Evolutionary conservation across 64 coral and sea anemone genomes (phyloP), one percentile per base, ranked within the genome.

Genomic region (Orbicella faveolata): DNA sequence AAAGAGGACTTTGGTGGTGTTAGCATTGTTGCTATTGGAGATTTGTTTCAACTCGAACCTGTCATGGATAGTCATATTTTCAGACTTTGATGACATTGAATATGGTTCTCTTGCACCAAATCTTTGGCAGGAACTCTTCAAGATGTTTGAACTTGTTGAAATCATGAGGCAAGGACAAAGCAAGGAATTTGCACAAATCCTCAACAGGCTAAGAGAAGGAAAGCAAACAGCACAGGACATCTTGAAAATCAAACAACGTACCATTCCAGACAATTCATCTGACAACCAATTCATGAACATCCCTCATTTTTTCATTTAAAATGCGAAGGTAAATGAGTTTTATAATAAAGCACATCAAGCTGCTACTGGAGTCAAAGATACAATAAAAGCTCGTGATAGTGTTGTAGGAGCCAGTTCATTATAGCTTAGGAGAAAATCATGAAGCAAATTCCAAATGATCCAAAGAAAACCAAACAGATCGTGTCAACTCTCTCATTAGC

Each of bases 361-460:
- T 48, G 74, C 63, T 18, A 83, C 74, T 36, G 90, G 90, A 37
- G 67, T 59, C 1, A 92, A 91, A 75, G 63, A 84, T 21, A n/a
- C 79, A n/a, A 91, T 91, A 20, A 91, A 85, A 77, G 89, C 89
- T 21, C 77, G 14, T 64, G 74, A 75, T 15, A 75, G 74, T 4
- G 23, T 75, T 33, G 15, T 75, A 75, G 34, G 30, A 36, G 13
- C 74, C 5, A 75, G 34, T 37, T 79, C 54, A 89, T 78, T 79
- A 73, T 76, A 79, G 88, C 88, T 89, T 17, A 89, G 88, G 75
- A 90, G 17, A 81, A 90, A 52, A 90, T 90, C 13, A 15, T 90
- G 36, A 79, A 80, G 6, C 88, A 81, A 79, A 63, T 79, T 63
- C 88, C 77, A 36, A 20, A 68, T 74, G 78, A 90, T 55, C 89